These are phyloP conservation scores for Oryctes rhinoceros DNA, from an alignment of 1,140 invertebrate genomes.

Conservation along the genomic window DNA sequence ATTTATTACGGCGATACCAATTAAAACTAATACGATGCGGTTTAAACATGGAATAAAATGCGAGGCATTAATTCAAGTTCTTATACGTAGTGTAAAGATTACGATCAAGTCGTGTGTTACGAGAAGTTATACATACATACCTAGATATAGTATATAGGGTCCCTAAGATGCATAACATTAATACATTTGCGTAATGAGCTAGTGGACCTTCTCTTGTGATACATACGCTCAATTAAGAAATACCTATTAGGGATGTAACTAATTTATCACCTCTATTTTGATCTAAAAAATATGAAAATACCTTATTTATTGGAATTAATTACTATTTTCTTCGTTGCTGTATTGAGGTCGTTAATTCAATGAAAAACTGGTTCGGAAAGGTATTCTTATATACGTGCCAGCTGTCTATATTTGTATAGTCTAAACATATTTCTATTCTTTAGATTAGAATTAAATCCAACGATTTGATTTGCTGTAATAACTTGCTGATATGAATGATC, in stretches of 20 bases:
- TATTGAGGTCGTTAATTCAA: too few relatives aligned
- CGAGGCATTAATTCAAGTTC: background rate
- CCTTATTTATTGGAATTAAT: too few relatives aligned
- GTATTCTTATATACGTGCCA: too few relatives aligned
- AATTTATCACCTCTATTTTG: too few relatives aligned
- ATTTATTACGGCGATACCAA: background rate
- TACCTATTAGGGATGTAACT: background rate
- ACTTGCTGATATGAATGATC: too few relatives aligned
- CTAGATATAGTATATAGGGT: background rate
- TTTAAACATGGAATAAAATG: constrained; percentile 11
- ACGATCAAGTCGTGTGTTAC: background rate
- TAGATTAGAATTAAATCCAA: too few relatives aligned
- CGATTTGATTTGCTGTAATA: too few relatives aligned
- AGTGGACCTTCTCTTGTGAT: background rate
- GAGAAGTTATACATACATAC: background rate
- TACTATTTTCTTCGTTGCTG: too few relatives aligned
- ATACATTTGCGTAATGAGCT: background rate
- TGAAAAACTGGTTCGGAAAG: too few relatives aligned
- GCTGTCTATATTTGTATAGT: too few relatives aligned
- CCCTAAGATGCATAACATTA: background rate
- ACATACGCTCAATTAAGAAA: background rate
- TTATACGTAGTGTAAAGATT: background rate
- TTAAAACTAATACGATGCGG: constrained; percentile 1
- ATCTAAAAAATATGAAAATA: too few relatives aligned
- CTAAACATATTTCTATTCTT: too few relatives aligned